Evolutionary conservation across 2,113 vertebrate species (phyloP).

Genomic region (Burhinus oedicnemus): DNA sequence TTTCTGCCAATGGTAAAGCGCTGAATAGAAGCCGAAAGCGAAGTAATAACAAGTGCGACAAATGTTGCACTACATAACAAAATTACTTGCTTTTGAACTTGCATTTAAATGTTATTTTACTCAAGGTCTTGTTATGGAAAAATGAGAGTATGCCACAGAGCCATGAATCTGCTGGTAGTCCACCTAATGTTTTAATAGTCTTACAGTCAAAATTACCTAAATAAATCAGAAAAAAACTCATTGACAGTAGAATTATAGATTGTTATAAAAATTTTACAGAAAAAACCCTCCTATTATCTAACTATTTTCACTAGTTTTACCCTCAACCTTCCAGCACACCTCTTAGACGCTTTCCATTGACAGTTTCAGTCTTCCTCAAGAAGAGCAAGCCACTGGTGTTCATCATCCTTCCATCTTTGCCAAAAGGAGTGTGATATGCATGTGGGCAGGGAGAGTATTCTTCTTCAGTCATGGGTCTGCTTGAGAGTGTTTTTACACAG

Average conservation of each 20-base stretch:
- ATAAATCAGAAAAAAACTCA: neutral
- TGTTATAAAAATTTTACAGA: neutral
- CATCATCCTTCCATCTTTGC: neutral
- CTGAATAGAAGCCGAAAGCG: neutral
- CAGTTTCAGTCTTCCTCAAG: neutral
- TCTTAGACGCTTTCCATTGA: neutral
- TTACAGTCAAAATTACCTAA: neutral
- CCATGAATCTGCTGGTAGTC: neutral
- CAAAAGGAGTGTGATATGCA: neutral
- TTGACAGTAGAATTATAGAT: neutral
- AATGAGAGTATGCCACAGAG: neutral
- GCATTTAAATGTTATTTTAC: neutral
- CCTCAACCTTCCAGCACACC: neutral
- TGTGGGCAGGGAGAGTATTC: fast-evolving
- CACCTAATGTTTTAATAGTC: neutral
- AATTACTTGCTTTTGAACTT: neutral
- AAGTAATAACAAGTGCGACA: neutral
- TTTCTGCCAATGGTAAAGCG: neutral
- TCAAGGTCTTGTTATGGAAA: neutral
- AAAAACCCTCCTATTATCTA: fast-evolving
- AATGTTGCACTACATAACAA: neutral
- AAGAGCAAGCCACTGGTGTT: neutral
- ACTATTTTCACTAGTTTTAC: neutral
- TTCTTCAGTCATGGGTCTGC: neutral
- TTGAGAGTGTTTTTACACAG: neutral